Evolutionary conservation across 2,113 vertebrate genomes (phyloP).

Genomic region (Phainopepla nitens): DNA sequence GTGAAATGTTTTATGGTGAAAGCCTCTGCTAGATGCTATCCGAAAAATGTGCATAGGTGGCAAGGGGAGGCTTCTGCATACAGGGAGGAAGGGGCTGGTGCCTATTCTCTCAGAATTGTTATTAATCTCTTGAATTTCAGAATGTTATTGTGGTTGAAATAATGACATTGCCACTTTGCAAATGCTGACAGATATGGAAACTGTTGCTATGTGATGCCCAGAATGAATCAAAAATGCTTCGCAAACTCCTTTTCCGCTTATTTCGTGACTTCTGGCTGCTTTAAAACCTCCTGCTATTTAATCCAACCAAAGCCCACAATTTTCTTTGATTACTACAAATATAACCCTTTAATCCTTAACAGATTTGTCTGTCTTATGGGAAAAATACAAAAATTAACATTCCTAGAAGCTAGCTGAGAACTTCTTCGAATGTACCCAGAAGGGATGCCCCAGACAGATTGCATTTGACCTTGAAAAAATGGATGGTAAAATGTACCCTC

Average conservation of each 20-base stretch:
- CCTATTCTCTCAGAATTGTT: neutral
- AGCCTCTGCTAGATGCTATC: neutral
- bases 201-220: constrained; percentile 21
- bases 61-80: neutral
- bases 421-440: neutral
- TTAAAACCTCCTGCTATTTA: constrained; percentile 41
- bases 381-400: neutral
- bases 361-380: neutral
- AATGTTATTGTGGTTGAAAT: neutral
- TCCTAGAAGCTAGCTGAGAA: constrained; percentile 3
- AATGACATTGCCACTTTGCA: neutral
- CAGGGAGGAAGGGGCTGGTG: neutral
- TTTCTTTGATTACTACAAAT: constrained; percentile 44
- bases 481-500: neutral
- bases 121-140: constrained; percentile 27
- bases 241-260: constrained; percentile 30
- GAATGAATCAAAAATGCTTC: constrained; percentile 46
- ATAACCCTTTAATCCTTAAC: constrained; percentile 10
- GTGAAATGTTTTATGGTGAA: neutral
- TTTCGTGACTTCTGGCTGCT: constrained; percentile 32
- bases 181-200: constrained; percentile 24
- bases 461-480: neutral
- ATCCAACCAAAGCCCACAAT: neutral
- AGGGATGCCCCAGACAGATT: neutral
- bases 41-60: neutral